Base-by-base conservation (phyloP, 2,888 invertebrate genomes). In the Rhogogaster chlorosoma region DNA sequence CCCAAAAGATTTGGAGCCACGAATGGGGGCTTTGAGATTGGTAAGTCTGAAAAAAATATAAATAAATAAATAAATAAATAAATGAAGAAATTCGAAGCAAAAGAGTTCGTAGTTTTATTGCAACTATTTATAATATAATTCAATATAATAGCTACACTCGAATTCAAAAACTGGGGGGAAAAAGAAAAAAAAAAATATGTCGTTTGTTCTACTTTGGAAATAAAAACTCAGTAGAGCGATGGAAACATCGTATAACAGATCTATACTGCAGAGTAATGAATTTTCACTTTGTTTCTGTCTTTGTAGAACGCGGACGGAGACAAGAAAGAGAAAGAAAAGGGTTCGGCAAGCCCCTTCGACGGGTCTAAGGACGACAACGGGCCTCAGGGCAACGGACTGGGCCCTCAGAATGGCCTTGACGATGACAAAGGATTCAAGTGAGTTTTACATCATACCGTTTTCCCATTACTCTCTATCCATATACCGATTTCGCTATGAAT, bases 371-470 rank as follows among this genome's bases (percentile, higher is more conserved):
- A 95, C 89, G 95, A 95, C 85, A 93, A 93, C 86, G 94, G 95
- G 83, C 93, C 94, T 70, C 95, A 95, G 88, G 93, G 94, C 86
- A 95, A 95, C 89, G 95, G 95, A 82, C 93, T 95, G 87, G 93
- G 94, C 36, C 92, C 93, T 86, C 95, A 95, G 92, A 96, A 96
- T 93, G 96, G 96, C 88, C 94, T 97, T 89, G 98, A 98, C 90
- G 98, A 98, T 91, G 98, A 98, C 91, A 98, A 97, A 94, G 97
- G 97, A 89, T 98, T 97, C 94, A 98, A 98, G 98, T 98, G 93
- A 96, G 97, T 96, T 87, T 83, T 85, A 86, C 61, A 73, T 84
- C 77, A 78, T 85, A 45, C 42, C 15, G 1, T 9, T 42, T 0
- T 75, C 10, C 7, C 10, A 26, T 10, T 45, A 26, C 32, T 32